Conservation (phyloP, 2,797 vertebrate species). For the Salmo trutta region DNA sequence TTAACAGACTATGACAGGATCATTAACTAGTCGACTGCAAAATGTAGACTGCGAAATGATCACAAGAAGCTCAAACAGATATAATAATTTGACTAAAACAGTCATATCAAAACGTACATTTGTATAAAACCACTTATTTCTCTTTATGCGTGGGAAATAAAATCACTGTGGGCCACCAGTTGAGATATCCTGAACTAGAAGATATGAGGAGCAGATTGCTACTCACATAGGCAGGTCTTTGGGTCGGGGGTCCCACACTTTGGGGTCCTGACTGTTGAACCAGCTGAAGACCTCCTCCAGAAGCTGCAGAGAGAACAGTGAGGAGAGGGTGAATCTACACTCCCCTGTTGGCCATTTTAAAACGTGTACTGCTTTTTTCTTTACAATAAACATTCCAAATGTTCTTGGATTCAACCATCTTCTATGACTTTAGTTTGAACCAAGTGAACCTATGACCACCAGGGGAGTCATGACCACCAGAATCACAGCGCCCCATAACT, state of each 20-base stretch:
- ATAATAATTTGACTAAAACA: background rate
- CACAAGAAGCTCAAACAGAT: too few relatives aligned
- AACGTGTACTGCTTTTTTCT: too few relatives aligned
- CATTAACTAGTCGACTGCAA: too few relatives aligned
- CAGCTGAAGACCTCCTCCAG: conserved; percentile 88
- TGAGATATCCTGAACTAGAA: background rate
- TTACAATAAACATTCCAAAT: too few relatives aligned
- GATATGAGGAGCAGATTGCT: background rate
- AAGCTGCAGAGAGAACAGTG: conserved; percentile 68
- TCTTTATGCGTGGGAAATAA: too few relatives aligned
- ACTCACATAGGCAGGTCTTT: conserved; percentile 85
- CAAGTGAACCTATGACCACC: background rate
- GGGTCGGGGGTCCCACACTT: conserved; percentile 84
- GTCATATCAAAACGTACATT: background rate
- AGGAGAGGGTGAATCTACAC: background rate
- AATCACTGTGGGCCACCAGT: background rate
- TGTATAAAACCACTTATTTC: too few relatives aligned
- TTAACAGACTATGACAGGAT: too few relatives aligned
- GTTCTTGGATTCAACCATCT: too few relatives aligned
- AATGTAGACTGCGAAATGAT: too few relatives aligned
- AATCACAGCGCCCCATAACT: background rate
- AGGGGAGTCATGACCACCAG: background rate
- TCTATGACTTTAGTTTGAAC: background rate
- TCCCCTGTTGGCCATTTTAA: background rate
- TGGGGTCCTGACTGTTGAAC: conserved; percentile 90